These are phyloP conservation scores for Tupiocoris notatus DNA, from an alignment of 2,888 invertebrate genomes.

Conservation along the genomic window DNA sequence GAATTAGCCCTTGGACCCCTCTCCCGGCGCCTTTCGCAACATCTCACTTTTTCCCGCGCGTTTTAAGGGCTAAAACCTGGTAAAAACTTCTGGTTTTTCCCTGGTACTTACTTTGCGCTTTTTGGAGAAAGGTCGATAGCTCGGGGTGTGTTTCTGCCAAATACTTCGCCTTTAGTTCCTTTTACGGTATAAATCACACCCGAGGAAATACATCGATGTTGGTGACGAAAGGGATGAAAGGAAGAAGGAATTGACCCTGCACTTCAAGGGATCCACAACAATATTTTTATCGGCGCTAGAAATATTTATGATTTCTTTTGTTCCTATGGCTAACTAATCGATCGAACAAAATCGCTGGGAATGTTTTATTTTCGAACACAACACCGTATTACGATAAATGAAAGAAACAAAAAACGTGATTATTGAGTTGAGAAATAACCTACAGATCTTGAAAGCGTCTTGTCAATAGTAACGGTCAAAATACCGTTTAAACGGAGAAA, in stretches of 20 bases:
- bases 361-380: no score
- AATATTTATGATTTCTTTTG: no score
- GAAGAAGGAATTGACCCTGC: background rate
- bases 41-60: constrained; percentile 8
- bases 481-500: no score
- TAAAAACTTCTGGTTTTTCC: constrained; percentile 35
- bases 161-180: constrained; percentile 4
- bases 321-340: no score
- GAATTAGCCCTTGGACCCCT: constrained; percentile 41
- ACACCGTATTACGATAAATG: no score
- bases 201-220: background rate
- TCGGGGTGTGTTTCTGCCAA: background rate
- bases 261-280: no score
- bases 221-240: background rate
- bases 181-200: constrained; percentile 30
- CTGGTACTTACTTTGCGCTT: background rate
- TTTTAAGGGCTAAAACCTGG: constrained; percentile 42
- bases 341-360: no score
- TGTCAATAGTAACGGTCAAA: no score
- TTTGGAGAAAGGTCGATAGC: background rate
- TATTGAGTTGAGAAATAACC: no score
- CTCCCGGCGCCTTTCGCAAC: background rate
- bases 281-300: no score
- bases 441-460: no score
- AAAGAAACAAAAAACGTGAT: no score